These are phyloP conservation scores for Timema cristinae DNA, from an alignment of 2,888 invertebrate species.

Conservation along the genomic window DNA sequence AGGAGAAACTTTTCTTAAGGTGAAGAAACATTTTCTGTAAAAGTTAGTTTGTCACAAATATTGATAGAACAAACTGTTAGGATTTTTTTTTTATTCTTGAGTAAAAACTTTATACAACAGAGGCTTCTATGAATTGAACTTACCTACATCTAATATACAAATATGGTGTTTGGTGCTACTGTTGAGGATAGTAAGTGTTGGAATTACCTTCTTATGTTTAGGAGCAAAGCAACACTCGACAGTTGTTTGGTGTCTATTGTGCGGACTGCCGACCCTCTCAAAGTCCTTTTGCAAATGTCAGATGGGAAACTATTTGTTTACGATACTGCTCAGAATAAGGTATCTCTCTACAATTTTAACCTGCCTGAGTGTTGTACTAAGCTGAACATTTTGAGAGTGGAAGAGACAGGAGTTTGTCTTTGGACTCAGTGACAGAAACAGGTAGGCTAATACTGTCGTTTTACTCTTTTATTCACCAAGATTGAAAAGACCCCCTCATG, in stretches of 20 bases:
- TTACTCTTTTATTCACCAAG: too few relatives aligned
- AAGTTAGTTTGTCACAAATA: too few relatives aligned
- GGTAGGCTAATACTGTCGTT: background rate
- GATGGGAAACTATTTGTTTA: constrained; percentile 45
- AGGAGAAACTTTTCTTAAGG: constrained; percentile 2
- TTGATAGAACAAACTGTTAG: too few relatives aligned
- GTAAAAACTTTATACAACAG: too few relatives aligned
- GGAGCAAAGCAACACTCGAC: constrained; percentile 34
- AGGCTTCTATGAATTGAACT: too few relatives aligned
- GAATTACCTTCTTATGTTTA: too few relatives aligned
- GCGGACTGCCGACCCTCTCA: constrained; percentile 35
- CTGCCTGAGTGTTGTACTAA: constrained; percentile 46
- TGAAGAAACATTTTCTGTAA: background rate
- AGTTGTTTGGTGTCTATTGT: constrained; percentile 42
- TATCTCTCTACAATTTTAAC: constrained; percentile 37
- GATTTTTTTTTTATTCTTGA: too few relatives aligned
- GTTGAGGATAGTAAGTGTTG: too few relatives aligned
- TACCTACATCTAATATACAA: too few relatives aligned
- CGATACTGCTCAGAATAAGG: constrained; percentile 33
- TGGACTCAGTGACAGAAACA: constrained; percentile 51
- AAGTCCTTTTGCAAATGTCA: constrained; percentile 40
- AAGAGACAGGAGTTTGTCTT: constrained; percentile 45
- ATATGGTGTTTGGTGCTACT: too few relatives aligned
- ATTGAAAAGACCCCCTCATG: too few relatives aligned
- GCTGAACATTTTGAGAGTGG: constrained; percentile 41